A percentile compares a stretch with the other conserved stretches of the same genome.
Evolutionary conservation across 2,888 invertebrate genomes (phyloP).

Genomic region (Athetis lepigone): DNA sequence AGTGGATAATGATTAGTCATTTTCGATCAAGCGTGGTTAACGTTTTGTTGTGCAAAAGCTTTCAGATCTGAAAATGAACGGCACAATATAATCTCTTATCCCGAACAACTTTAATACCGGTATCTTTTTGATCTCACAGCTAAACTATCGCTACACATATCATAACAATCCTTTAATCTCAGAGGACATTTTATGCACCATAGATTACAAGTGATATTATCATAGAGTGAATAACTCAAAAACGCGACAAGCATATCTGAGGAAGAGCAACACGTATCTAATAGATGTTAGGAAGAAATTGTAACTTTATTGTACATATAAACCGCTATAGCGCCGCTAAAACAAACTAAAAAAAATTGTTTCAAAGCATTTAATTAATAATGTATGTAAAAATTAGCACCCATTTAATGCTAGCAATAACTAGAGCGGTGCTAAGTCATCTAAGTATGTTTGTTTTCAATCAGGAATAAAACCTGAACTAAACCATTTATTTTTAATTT

Average conservation of each 20-base stretch:
- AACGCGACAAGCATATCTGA: slow-evolving; percentile 67
- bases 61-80: background rate
- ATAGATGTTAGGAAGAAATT: slow-evolving; percentile 59
- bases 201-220: slow-evolving; percentile 73
- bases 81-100: slow-evolving; percentile 9
- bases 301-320: slow-evolving; percentile 55
- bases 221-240: slow-evolving; percentile 54
- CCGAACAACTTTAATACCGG: slow-evolving; percentile 16
- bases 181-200: slow-evolving; percentile 83
- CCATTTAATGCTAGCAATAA: slow-evolving; percentile 82
- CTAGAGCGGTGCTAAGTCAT: slow-evolving; percentile 75
- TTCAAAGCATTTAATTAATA: slow-evolving; percentile 64
- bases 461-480: slow-evolving; percentile 62
- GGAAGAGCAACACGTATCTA: slow-evolving; percentile 68
- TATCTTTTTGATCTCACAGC: slow-evolving; percentile 38
- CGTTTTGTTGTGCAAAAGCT: slow-evolving; percentile 1
- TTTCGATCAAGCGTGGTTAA: slow-evolving; percentile 5
- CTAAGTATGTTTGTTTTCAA: slow-evolving; percentile 52
- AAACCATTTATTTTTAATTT: slow-evolving; percentile 49
- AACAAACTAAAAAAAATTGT: slow-evolving; percentile 43
- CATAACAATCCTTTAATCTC: slow-evolving; percentile 76
- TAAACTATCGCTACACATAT: slow-evolving; percentile 58
- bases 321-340: slow-evolving; percentile 60
- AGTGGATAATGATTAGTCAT: background rate
- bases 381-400: slow-evolving; percentile 81